Conservation (phyloP, 2,113 vertebrate genomes). For the Zosterops pallidus region DNA sequence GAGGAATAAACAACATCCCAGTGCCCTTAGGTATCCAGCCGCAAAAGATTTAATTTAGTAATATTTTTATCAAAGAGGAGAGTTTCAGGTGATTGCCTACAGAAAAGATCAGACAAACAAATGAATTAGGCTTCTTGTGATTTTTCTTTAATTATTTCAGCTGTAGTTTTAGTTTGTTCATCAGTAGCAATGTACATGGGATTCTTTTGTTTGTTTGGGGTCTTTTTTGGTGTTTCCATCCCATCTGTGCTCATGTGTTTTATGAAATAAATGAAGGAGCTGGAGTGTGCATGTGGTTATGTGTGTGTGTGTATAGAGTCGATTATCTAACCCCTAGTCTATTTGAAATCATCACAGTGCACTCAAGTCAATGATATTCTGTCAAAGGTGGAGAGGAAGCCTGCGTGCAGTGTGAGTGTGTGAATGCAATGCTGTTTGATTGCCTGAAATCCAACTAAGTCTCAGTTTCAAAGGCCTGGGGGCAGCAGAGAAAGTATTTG, state of each 20-base stretch:
- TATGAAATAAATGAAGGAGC: not conserved
- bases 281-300: not conserved
- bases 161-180: not conserved
- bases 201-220: not conserved
- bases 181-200: not conserved
- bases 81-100: not conserved
- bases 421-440: conserved; percentile 9
- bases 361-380: conserved; percentile 43
- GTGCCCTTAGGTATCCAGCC: not conserved
- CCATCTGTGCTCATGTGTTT: not conserved
- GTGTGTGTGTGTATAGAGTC: not conserved
- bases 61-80: not conserved
- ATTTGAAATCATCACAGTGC: conserved; percentile 44
- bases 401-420: not conserved
- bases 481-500: conserved; percentile 57
- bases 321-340: conserved; percentile 50
- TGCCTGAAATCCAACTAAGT: conserved; percentile 57
- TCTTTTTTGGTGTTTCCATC: not conserved
- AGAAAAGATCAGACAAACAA: not conserved
- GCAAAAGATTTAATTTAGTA: not conserved
- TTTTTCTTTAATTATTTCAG: not conserved
- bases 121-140: accelerated
- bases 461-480: conserved; percentile 46
- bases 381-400: conserved; percentile 43
- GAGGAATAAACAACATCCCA: not conserved